Evolutionary conservation across 2,113 vertebrate species (phyloP), one percentile per base, ranked within the genome.

Genomic region (Mugil cephalus): DNA sequence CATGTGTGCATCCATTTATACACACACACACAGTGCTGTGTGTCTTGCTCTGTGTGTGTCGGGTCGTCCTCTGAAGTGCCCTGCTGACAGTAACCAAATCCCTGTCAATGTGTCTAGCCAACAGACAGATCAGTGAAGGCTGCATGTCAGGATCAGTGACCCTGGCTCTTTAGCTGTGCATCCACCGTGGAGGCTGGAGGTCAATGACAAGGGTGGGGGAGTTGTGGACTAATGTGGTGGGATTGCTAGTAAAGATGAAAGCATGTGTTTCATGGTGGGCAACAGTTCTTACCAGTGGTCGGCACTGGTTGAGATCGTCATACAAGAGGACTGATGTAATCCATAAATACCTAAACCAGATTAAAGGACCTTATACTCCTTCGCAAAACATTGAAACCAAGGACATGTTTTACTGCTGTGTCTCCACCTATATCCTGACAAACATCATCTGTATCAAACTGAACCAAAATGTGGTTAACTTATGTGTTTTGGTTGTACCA

Each of bases 41-140:
- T 80, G 76, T 66, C 10, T 40, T 6, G 3, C 11, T 2, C 3
- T 14, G 46, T 12, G 39, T 36, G 75, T 67, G 56, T 58, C 4
- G 78, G 82, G 77, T 82, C 21, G 0, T 66, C 61, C 85, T 90
- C 93, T 91, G 94, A 93, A 94, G 90, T 89, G 80, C 92, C 92
- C 89, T 79, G 91, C 86, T 93, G 93, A 95, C 91, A 95, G 96
- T 95, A 96, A 96, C 94, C 88, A 94, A 95, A 97, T 94, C 93
- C 90, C 74, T 89, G 90, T 91, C 83, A 84, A 94, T 92, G 90
- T 91, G 86, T 94, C 82, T 78, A 58, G 72, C 75, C 73, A 69
- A 65, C 84, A 95, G 84, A 73, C 73, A 94, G 95, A 94, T 96
- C 95, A 96, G 86, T 55, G 94, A 95, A 94, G 95, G 95, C 94